These are phyloP conservation scores for Galago senegalensis DNA, from an alignment of 2,797 vertebrate genomes.

Conservation along the genomic window DNA sequence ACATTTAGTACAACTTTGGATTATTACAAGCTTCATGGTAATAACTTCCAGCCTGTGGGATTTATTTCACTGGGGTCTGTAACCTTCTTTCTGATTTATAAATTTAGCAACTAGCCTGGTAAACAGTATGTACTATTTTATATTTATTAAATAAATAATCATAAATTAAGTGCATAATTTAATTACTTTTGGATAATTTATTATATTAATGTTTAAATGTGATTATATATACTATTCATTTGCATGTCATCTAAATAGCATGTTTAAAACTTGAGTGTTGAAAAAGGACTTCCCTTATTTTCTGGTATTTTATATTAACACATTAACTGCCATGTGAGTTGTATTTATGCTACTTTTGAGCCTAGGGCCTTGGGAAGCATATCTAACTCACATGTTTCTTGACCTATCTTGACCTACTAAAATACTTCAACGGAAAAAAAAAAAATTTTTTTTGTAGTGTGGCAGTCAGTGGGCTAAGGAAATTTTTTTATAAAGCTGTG, in stretches of 20 bases:
- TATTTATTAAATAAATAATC: not conserved
- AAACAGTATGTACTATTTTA: not conserved
- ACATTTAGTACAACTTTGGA: slow-evolving; percentile 42
- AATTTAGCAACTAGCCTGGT: slow-evolving; percentile 58
- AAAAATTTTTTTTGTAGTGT: too few relatives aligned
- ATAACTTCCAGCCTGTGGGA: slow-evolving; percentile 7
- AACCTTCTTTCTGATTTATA: slow-evolving; percentile 48
- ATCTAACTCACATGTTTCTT: too few relatives aligned
- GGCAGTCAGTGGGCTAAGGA: not conserved
- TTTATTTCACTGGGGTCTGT: slow-evolving; percentile 22
- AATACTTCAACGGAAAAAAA: too few relatives aligned
- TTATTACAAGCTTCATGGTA: slow-evolving; percentile 56
- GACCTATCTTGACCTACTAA: too few relatives aligned
- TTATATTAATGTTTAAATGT: not conserved
- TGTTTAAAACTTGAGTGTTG: slow-evolving; percentile 56
- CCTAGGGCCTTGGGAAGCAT: too few relatives aligned
- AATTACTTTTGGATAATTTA: not conserved
- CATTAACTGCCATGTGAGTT: too few relatives aligned
- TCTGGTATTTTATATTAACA: slow-evolving; percentile 40
- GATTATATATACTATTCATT: slow-evolving; percentile 47
- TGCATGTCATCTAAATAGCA: slow-evolving; percentile 52
- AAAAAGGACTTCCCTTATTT: slow-evolving; percentile 52
- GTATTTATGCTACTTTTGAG: too few relatives aligned
- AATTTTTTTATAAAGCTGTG: slow-evolving; percentile 45
- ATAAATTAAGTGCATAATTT: not conserved